phyloP scores from a whole-genome alignment of 2,113 vertebrate species.

The Sakesphorus luctuosus region DNA sequence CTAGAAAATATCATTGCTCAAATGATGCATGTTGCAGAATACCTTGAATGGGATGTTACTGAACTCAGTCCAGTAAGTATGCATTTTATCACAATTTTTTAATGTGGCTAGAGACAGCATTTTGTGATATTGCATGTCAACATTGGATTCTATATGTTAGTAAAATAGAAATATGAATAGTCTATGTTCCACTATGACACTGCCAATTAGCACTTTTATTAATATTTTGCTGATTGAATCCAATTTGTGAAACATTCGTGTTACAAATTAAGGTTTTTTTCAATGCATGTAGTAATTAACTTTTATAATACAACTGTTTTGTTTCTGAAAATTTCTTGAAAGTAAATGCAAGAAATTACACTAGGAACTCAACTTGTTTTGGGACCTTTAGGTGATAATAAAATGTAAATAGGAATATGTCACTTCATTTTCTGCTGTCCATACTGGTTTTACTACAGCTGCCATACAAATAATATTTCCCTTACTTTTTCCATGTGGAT shows the following conservation, averaged over 20 bases:
- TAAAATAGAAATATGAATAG: not conserved
- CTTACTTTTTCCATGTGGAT: not conserved
- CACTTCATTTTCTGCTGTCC: not conserved
- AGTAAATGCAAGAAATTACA: not conserved
- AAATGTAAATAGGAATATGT: not conserved
- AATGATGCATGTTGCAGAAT: conserved; percentile 89
- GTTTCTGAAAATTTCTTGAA: not conserved
- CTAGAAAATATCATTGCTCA: conserved; percentile 86
- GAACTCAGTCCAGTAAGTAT: conserved; percentile 88
- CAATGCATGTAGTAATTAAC: not conserved
- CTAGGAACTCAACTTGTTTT: not conserved
- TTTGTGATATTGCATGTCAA: not conserved
- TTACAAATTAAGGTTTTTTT: not conserved
- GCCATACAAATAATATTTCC: not conserved
- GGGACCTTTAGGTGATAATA: not conserved
- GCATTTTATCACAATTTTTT: not conserved
- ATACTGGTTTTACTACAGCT: not conserved
- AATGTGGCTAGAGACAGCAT: not conserved
- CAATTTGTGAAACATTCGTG: not conserved
- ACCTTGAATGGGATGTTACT: conserved; percentile 89
- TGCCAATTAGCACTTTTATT: not conserved
- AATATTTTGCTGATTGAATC: not conserved
- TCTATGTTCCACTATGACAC: not conserved
- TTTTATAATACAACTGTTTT: not conserved
- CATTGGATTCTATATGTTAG: not conserved